Percentiles rank a stretch among this genome's conserved stretches.
Conservation (phyloP, 2,113 vertebrate species). For the Mesocricetus auratus region DNA sequence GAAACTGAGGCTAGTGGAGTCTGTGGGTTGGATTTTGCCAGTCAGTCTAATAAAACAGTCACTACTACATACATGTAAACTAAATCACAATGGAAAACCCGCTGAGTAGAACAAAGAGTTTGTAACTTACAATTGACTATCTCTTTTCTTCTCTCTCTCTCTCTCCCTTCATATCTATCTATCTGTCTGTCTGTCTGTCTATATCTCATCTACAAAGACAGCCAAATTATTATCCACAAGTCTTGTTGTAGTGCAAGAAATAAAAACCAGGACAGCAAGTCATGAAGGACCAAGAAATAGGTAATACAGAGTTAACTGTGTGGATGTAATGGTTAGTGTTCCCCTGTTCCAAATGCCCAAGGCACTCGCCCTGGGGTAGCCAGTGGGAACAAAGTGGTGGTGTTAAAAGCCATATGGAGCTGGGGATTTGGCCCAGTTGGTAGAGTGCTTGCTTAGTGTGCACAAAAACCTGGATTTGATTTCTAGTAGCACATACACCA, state of each 20-base stretch:
- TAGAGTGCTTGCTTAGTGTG: background rate
- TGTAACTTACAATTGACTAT: background rate
- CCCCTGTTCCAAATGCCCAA: background rate
- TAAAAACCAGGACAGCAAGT: background rate
- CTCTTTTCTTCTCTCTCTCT: background rate
- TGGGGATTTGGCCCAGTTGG: background rate
- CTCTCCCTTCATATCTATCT: background rate
- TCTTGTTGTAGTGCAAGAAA: background rate
- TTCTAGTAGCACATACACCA: no score
- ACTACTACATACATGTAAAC: conserved; percentile 14
- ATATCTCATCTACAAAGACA: background rate
- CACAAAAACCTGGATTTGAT: background rate
- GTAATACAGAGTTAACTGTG: background rate
- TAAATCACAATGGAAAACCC: conserved; percentile 27
- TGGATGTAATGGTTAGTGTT: background rate
- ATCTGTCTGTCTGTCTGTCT: background rate
- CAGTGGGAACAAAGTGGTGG: background rate
- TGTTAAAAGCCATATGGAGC: background rate
- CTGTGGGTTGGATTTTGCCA: background rate
- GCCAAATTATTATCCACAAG: conserved; percentile 30
- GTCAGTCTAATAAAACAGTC: conserved; percentile 5
- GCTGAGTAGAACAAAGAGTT: background rate
- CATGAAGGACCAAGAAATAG: background rate
- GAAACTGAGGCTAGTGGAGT: background rate
- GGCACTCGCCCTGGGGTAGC: background rate